These are phyloP conservation scores for Delia radicum DNA, from an alignment of 1,140 invertebrate species.

Conservation along the genomic window DNA sequence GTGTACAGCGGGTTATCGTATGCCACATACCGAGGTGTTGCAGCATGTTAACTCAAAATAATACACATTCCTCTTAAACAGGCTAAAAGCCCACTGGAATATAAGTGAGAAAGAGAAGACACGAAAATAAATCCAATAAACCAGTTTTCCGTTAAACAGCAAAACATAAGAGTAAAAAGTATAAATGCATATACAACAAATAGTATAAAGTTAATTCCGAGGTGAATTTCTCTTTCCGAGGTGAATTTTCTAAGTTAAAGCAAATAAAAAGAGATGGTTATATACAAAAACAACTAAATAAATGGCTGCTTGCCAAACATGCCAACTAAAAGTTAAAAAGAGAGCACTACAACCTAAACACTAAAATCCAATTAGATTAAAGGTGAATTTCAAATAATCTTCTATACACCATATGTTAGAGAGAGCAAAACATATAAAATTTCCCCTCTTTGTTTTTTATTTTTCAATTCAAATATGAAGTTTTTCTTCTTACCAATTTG, in stretches of 20 bases:
- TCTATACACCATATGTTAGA: no score
- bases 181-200: no score
- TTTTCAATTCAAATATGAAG: background rate
- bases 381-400: background rate
- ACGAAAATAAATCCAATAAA: background rate
- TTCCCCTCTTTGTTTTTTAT: constrained; percentile 4
- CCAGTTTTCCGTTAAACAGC: background rate
- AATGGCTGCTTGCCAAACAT: background rate
- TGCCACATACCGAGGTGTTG: constrained; percentile 15
- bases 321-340: background rate
- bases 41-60: constrained; percentile 18
- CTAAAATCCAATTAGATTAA: constrained; percentile 17
- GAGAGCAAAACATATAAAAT: background rate
- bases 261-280: background rate
- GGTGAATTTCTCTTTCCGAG: background rate
- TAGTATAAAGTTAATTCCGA: background rate
- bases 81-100: constrained; percentile 32
- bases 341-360: background rate
- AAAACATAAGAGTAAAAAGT: background rate
- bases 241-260: background rate
- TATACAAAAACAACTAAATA: background rate
- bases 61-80: constrained; percentile 1
- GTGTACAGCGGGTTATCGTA: constrained; percentile 7
- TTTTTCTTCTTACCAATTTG: background rate
- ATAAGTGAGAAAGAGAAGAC: background rate